These are phyloP conservation scores for Archips xylosteana DNA, from an alignment of 2,888 invertebrate species.

Conservation along the genomic window DNA sequence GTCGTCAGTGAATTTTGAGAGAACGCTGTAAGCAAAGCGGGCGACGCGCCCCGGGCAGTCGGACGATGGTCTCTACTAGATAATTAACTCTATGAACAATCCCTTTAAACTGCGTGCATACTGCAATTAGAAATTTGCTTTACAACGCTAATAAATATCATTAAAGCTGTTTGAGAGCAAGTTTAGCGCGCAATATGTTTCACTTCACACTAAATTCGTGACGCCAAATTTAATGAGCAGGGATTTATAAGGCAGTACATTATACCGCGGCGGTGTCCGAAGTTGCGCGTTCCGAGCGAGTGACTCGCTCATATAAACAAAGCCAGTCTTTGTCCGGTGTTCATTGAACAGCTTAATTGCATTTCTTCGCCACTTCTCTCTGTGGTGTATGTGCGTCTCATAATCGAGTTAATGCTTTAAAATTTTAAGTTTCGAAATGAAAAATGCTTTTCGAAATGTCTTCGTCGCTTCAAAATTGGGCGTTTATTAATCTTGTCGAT, in stretches of 20 bases:
- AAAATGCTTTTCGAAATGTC: too few relatives aligned
- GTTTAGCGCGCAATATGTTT: constrained; percentile 41
- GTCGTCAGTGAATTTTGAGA: constrained; percentile 78
- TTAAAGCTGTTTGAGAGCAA: constrained; percentile 56
- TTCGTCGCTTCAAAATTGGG: constrained; percentile 13
- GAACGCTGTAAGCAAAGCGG: constrained; percentile 54
- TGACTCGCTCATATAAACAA: constrained; percentile 70
- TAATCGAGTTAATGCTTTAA: constrained; percentile 65
- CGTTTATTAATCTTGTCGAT: constrained; percentile 11
- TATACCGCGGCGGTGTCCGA: constrained; percentile 49
- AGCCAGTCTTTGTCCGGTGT: constrained; percentile 69
- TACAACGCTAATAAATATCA: constrained; percentile 72
- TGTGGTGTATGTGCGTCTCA: constrained; percentile 66
- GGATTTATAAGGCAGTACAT: constrained; percentile 44
- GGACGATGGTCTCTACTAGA: constrained; percentile 64
- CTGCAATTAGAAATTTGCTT: constrained; percentile 75
- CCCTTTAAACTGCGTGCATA: constrained; percentile 62
- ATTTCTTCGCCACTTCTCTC: constrained; percentile 71
- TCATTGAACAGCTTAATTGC: constrained; percentile 81
- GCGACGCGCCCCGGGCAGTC: constrained; percentile 65
- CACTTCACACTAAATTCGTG: constrained; percentile 35
- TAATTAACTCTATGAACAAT: constrained; percentile 83
- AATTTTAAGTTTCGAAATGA: constrained; percentile 47
- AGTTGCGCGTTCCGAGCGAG: constrained; percentile 64
- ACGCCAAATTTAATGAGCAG: constrained; percentile 40